Base-by-base conservation (phyloP, 30 jellyfish, hydroid and myxozoan species). In the Catostylus mosaicus region DNA sequence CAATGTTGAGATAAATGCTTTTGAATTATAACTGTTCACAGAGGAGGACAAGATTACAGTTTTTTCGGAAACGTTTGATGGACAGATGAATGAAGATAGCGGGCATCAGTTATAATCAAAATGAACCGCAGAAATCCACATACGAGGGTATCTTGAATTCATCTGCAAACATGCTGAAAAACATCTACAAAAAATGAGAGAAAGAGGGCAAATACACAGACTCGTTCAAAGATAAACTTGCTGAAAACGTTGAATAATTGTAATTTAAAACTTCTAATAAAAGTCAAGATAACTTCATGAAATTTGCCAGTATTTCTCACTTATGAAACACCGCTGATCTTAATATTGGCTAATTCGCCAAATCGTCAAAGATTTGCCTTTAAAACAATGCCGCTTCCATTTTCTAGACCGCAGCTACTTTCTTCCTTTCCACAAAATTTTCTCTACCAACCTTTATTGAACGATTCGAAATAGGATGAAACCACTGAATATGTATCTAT, bases 121-220 rank as follows among this genome's bases (percentile, higher is more conserved):
- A 37, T 27, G 40, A 30, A 7, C 3, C 36, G 20, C 56, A 24
- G 8, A 29, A 32, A n/a, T 23, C 23, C 50, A 75, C 86, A 18
- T 57, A 30, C 48, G 50, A 4, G 34, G 60, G 24, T 3, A 79
- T 40, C 18, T 50, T 43, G 72, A 57, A 79, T 26, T 63, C 79
- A 10, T 62, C 78, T 0, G 89, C 89, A 79, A 79, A 63, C 82
- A 63, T 62, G 75, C 27, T 45, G 78, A 79, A 79, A 54, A 79
- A 79, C 89, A 79, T 79, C 89, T 79, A 59, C 35, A 35, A 64
- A 30, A 4, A 19, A 27, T 51, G 12, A 73, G 27, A 59, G 19
- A 23, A 36, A 59, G 36, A 3, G 71, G 5, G 19, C 24, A 50
- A 5, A 50, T 5, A 5, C 26, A 50, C 24, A n/a, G n/a, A n/a